These are phyloP conservation scores for Neoascia interrupta DNA, from an alignment of 2,888 invertebrate genomes.

Conservation along the genomic window DNA sequence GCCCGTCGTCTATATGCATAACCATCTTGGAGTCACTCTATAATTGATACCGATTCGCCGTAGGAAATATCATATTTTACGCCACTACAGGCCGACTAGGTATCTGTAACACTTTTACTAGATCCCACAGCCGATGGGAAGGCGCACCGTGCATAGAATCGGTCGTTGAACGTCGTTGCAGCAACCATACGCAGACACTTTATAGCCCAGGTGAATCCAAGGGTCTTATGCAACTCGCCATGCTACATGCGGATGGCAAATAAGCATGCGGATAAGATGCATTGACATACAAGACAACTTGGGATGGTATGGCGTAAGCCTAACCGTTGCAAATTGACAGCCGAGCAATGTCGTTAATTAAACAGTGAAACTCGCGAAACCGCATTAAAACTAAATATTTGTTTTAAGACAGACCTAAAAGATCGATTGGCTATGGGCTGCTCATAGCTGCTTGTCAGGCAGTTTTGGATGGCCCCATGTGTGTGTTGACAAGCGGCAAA, in stretches of 20 bases:
- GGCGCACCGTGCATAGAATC: no score
- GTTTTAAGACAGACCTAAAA: slow-evolving; percentile 8
- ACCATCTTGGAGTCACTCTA: slow-evolving; percentile 17
- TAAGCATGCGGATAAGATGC: slow-evolving; percentile 58
- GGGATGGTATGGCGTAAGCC: slow-evolving; percentile 19
- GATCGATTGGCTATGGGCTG: no score
- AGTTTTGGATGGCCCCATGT: not conserved
- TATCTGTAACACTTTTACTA: slow-evolving; percentile 59
- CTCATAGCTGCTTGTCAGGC: not conserved
- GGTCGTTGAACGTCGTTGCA: slow-evolving; percentile 47
- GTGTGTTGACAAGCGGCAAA: no score
- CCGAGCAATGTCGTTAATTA: slow-evolving; percentile 36
- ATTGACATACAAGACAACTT: slow-evolving; percentile 20
- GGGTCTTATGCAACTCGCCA: slow-evolving; percentile 59
- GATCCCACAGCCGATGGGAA: slow-evolving; percentile 26
- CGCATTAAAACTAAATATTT: slow-evolving; percentile 29
- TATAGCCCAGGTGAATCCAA: slow-evolving; percentile 25
- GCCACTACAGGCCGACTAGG: slow-evolving; percentile 38
- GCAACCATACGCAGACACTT: slow-evolving; percentile 41
- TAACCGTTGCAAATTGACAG: slow-evolving; percentile 4
- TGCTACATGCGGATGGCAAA: slow-evolving; percentile 59
- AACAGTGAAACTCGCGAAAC: slow-evolving; percentile 22
- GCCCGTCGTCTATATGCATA: slow-evolving; percentile 1
- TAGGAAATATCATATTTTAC: slow-evolving; percentile 61
- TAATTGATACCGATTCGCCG: slow-evolving; percentile 22